phyloP scores from a whole-genome alignment of 2,888 invertebrate species.

The Melieria omissa region DNA sequence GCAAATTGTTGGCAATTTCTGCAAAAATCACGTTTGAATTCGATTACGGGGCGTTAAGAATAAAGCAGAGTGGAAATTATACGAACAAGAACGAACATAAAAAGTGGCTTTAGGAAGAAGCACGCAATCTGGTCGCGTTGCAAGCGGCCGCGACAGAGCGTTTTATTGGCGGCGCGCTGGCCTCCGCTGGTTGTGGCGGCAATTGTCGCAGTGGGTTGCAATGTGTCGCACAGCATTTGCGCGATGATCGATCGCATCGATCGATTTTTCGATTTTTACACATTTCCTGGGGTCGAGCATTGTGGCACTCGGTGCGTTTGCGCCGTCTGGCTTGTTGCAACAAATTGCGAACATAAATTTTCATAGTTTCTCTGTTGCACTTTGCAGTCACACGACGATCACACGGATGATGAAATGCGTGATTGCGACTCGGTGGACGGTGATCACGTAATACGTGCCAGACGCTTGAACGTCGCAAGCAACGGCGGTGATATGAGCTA shows the following conservation, averaged over 20 bases:
- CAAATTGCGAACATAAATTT: slow-evolving; percentile 53
- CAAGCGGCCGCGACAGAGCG: slow-evolving; percentile 42
- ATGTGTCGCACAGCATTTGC: neutral
- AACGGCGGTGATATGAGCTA: slow-evolving; percentile 49
- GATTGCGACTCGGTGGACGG: slow-evolving; percentile 67
- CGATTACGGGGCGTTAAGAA: slow-evolving; percentile 22
- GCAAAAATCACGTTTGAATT: slow-evolving; percentile 44
- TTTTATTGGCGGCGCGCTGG: slow-evolving; percentile 32
- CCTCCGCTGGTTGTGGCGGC: slow-evolving; percentile 6
- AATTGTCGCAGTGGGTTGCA: slow-evolving; percentile 32
- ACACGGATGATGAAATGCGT: slow-evolving; percentile 66
- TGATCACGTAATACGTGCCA: slow-evolving; percentile 47
- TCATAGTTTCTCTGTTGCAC: slow-evolving; percentile 26
- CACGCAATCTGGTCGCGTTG: slow-evolving; percentile 22
- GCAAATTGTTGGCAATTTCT: slow-evolving; percentile 51
- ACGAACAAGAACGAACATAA: neutral
- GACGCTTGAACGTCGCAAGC: slow-evolving; percentile 43
- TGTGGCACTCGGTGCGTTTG: neutral
- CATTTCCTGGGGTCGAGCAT: neutral
- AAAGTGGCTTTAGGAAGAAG: neutral
- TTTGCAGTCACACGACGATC: slow-evolving; percentile 66
- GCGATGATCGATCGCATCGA: slow-evolving; percentile 22
- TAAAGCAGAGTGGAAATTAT: neutral
- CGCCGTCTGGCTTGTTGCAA: slow-evolving; percentile 43
- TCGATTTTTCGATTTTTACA: slow-evolving; percentile 37